Conservation (phyloP, 1,140 invertebrate species). For the Babylonia areolata region DNA sequence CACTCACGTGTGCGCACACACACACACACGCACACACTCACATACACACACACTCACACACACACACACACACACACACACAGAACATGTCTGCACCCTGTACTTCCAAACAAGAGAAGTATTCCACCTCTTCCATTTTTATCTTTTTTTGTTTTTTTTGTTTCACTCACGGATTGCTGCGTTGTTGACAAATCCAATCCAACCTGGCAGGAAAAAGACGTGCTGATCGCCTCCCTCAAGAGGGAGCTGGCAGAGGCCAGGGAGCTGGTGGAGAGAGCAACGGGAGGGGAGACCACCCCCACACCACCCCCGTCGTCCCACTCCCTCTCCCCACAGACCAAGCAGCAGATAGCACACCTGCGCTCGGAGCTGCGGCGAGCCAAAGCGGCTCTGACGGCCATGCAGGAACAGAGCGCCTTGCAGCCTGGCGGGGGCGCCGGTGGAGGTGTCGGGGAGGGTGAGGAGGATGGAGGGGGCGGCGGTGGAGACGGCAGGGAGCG, state of each 20-base stretch:
- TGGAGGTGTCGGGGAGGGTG: conserved; percentile 32
- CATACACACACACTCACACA: too few relatives aligned
- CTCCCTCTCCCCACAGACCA: conserved; percentile 52
- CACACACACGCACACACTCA: too few relatives aligned
- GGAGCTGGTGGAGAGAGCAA: neutral
- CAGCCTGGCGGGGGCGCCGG: conserved; percentile 2
- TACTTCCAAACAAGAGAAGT: too few relatives aligned
- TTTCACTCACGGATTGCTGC: too few relatives aligned
- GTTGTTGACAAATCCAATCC: too few relatives aligned
- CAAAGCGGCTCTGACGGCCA: conserved; percentile 52
- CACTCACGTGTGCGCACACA: too few relatives aligned
- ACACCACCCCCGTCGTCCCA: neutral
- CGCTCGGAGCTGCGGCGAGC: conserved; percentile 61
- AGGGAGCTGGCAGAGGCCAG: conserved; percentile 34
- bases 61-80: too few relatives aligned
- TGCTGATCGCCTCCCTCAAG: conserved; percentile 22
- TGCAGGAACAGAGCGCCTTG: conserved; percentile 21
- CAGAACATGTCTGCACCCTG: too few relatives aligned
- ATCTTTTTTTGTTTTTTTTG: too few relatives aligned
- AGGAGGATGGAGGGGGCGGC: conserved; percentile 25
- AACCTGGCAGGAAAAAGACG: conserved; percentile 47
- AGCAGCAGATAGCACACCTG: conserved; percentile 58
- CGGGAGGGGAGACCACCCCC: neutral
- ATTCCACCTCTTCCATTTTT: too few relatives aligned
- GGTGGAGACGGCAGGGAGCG: conserved; percentile 28